Conservation (phyloP, 2,888 invertebrate species). For the Empis livida region DNA sequence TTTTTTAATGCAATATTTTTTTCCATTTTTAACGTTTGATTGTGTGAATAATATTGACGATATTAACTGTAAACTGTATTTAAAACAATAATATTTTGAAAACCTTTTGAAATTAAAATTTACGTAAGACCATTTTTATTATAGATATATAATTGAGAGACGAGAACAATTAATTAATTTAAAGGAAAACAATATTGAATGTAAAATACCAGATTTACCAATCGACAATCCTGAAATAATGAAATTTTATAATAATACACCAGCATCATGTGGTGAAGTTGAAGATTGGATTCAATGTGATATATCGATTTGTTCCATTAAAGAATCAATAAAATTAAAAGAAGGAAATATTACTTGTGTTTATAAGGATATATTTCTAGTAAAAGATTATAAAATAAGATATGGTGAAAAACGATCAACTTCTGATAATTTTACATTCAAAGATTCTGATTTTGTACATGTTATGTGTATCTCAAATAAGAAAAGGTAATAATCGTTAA, state of each 20-base stretch:
- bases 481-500: no score
- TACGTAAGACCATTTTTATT: no score
- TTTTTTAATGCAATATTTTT: no score
- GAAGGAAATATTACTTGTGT: conserved; percentile 36
- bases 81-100: conserved; percentile 10
- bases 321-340: conserved; percentile 25
- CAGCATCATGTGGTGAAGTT: conserved; percentile 46
- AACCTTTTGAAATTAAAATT: no score
- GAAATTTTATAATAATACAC: conserved; percentile 55
- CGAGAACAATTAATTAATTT: conserved; percentile 38
- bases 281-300: conserved; percentile 67
- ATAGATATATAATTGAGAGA: conserved; percentile 38
- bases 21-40: no score
- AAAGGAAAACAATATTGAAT: conserved; percentile 38
- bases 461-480: conserved; percentile 44
- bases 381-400: conserved; percentile 57
- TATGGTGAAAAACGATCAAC: conserved; percentile 40
- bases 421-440: conserved; percentile 46
- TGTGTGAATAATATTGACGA: no score
- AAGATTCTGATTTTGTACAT: conserved; percentile 56
- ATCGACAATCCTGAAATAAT: conserved; percentile 58
- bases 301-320: conserved; percentile 33
- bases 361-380: conserved; percentile 58
- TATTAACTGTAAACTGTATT: no score
- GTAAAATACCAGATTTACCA: conserved; percentile 52